phyloP scores from a whole-genome alignment of 2,888 invertebrate genomes.

The Xiphydria camelus region DNA sequence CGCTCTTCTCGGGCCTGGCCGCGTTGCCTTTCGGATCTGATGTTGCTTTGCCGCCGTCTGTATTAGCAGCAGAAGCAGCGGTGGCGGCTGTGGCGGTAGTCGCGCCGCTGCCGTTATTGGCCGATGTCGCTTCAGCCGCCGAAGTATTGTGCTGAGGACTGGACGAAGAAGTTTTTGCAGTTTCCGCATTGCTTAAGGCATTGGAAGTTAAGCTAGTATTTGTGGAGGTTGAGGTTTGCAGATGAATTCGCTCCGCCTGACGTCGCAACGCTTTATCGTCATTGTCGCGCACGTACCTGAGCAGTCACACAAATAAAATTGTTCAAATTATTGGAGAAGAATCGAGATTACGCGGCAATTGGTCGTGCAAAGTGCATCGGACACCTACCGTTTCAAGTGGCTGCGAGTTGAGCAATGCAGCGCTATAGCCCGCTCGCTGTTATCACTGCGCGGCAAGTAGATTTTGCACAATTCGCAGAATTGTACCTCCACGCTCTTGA shows the following conservation, averaged over 20 bases:
- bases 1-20: slow-evolving; percentile 29
- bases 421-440: slow-evolving; percentile 66
- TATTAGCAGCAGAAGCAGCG: slow-evolving; percentile 15
- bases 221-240: slow-evolving; percentile 45
- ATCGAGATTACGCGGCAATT: too few relatives aligned
- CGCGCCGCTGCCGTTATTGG: neutral
- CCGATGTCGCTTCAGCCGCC: slow-evolving; percentile 12
- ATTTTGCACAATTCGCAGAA: slow-evolving; percentile 81
- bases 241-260: slow-evolving; percentile 69
- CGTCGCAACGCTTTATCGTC: slow-evolving; percentile 75
- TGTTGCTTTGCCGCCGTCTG: slow-evolving; percentile 48
- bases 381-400: slow-evolving; percentile 72
- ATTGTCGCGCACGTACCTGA: slow-evolving; percentile 71
- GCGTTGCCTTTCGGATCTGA: slow-evolving; percentile 52
- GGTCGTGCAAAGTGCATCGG: too few relatives aligned
- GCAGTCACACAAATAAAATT: neutral
- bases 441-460: slow-evolving; percentile 67
- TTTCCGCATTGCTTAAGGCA: slow-evolving; percentile 26
- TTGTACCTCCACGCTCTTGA: slow-evolving; percentile 76
- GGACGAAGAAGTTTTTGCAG: slow-evolving; percentile 6
- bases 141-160: slow-evolving; percentile 7
- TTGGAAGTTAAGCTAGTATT: slow-evolving; percentile 34
- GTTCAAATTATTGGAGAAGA: too few relatives aligned
- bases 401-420: slow-evolving; percentile 76
- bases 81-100: neutral